Conservation (phyloP, 2,113 vertebrate species). For the Ginglymostoma cirratum region DNA sequence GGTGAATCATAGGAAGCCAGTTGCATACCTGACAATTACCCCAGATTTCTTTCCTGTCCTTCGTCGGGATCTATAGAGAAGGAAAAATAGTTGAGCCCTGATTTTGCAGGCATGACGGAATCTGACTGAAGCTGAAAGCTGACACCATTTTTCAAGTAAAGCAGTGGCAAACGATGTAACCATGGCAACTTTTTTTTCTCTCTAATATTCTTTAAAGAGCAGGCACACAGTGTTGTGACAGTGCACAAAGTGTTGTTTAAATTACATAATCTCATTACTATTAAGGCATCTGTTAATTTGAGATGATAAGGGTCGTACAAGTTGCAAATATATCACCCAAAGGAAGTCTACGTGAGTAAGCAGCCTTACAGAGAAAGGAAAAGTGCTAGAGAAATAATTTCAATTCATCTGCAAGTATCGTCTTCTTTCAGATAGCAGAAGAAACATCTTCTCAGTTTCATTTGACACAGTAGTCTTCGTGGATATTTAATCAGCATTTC, state of each 20-base stretch:
- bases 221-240: conserved; percentile 81
- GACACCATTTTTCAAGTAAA: conserved; percentile 59
- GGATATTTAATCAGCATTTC: not conserved
- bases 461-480: not conserved
- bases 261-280: conserved; percentile 18
- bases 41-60: conserved; percentile 63
- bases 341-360: not conserved
- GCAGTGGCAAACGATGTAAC: conserved; percentile 57
- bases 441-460: not conserved
- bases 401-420: not conserved
- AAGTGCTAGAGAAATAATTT: not conserved
- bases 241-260: conserved; percentile 59
- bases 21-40: conserved; percentile 56
- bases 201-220: conserved; percentile 60
- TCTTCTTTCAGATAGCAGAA: not conserved
- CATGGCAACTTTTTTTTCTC: conserved; percentile 59
- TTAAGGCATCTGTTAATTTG: conserved; percentile 20
- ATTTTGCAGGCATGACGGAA: conserved; percentile 54
- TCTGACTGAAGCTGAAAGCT: conserved; percentile 61
- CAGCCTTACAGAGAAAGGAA: not conserved
- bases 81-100: conserved; percentile 53
- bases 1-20: conserved; percentile 60
- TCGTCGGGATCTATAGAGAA: conserved; percentile 68
- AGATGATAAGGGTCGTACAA: not conserved
- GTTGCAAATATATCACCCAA: not conserved